Conservation (phyloP, 2,113 vertebrate genomes). For the Chloropsis hardwickii region DNA sequence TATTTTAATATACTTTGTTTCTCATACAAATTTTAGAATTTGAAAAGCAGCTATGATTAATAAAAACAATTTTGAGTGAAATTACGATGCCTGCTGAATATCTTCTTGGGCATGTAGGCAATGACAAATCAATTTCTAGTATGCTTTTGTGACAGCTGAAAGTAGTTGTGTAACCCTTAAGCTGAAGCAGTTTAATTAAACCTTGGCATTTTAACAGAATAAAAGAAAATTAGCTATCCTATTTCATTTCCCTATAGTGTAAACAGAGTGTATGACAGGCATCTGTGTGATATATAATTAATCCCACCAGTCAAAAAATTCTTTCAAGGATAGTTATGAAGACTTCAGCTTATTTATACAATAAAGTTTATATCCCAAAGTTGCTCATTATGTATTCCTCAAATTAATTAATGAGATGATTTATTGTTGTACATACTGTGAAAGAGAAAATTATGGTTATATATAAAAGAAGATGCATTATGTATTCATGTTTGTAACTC, state of each 20-base stretch:
- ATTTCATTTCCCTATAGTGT: conserved; percentile 50
- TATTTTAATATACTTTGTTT: conserved; percentile 1
- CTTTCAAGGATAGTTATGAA: conserved; percentile 19
- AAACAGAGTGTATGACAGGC: conserved; percentile 50
- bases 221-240: conserved; percentile 56
- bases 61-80: conserved; percentile 31
- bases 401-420: conserved; percentile 19
- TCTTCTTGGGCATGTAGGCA: conserved; percentile 22
- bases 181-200: conserved; percentile 64
- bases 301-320: conserved; percentile 34
- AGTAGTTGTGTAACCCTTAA: conserved; percentile 43
- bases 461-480: not conserved
- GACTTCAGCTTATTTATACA: not conserved
- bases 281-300: conserved; percentile 49
- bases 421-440: not conserved
- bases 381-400: not conserved
- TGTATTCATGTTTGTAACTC: not conserved
- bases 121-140: conserved; percentile 51
- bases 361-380: not conserved
- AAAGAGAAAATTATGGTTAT: not conserved
- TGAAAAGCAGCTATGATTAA: conserved; percentile 13
- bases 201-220: conserved; percentile 61
- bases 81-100: conserved; percentile 22
- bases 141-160: conserved; percentile 33
- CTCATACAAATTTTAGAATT: conserved; percentile 21